A percentile compares a stretch with the other conserved stretches of the same genome.
Conservation (phyloP, 2,888 invertebrate genomes). For the Calliopum simillimum region DNA sequence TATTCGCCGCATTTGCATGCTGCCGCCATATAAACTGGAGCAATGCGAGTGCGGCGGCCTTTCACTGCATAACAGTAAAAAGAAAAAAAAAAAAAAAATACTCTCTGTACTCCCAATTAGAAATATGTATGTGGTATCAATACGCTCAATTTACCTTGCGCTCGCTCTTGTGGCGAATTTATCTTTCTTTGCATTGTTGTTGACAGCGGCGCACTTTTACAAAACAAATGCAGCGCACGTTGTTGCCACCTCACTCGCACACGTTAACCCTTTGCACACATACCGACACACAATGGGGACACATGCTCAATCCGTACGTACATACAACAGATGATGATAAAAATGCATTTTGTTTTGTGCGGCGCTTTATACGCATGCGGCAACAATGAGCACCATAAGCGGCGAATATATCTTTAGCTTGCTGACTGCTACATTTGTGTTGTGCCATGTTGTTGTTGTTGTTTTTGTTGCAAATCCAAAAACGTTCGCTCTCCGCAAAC, state of each 20-base stretch:
- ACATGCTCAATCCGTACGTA: background rate
- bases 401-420: constrained; percentile 7
- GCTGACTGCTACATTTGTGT: background rate
- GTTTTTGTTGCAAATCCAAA: background rate
- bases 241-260: background rate
- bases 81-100: too few relatives aligned
- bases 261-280: background rate
- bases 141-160: too few relatives aligned
- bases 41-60: constrained; percentile 7
- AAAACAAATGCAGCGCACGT: background rate
- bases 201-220: constrained; percentile 9
- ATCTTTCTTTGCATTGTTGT: background rate
- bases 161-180: background rate
- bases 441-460: background rate
- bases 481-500: constrained; percentile 10
- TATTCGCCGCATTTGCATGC: constrained; percentile 5
- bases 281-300: background rate
- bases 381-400: background rate
- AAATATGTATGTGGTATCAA: too few relatives aligned
- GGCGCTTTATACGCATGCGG: constrained; percentile 26
- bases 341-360: constrained; percentile 18
- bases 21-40: constrained; percentile 7
- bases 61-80: constrained; percentile 26
- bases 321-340: background rate
- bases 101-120: background rate